Evolutionary conservation across 2,797 vertebrate genomes (phyloP).

Genomic region (Smutsia temminckii): DNA sequence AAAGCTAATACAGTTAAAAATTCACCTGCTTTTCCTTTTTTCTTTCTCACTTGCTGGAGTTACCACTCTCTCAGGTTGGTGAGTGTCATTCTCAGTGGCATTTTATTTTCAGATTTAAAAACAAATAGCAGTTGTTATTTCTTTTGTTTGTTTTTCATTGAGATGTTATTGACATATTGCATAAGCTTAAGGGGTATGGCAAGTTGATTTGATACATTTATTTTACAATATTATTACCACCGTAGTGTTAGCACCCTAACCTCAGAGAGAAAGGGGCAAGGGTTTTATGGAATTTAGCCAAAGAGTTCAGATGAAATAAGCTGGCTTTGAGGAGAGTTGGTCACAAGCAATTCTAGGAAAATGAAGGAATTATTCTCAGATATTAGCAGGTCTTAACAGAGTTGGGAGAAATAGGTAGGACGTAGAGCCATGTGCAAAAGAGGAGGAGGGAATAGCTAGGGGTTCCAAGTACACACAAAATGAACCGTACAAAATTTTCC

Average conservation of each 20-base stretch:
- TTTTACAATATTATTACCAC: background rate
- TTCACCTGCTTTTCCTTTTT: background rate
- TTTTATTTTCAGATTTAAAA: background rate
- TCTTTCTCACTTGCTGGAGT: background rate
- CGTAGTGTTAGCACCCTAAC: background rate
- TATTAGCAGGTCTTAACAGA: background rate
- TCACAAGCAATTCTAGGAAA: background rate
- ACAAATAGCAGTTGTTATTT: background rate
- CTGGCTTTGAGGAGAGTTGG: background rate
- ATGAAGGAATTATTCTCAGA: background rate
- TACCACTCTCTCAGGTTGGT: background rate
- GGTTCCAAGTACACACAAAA: background rate
- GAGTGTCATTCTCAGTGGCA: background rate
- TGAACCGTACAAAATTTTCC: background rate
- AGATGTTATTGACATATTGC: background rate
- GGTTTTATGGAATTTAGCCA: background rate
- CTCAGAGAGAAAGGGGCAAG: background rate
- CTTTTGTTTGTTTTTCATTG: background rate
- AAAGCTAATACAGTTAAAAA: background rate
- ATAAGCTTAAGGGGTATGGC: background rate
- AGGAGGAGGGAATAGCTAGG: background rate
- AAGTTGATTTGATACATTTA: background rate
- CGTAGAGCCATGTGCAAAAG: fast-evolving
- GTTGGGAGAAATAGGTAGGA: background rate
- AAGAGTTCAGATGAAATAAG: background rate